Conservation (phyloP, 2,888 invertebrate species). For the Hyppa rectilinea region DNA sequence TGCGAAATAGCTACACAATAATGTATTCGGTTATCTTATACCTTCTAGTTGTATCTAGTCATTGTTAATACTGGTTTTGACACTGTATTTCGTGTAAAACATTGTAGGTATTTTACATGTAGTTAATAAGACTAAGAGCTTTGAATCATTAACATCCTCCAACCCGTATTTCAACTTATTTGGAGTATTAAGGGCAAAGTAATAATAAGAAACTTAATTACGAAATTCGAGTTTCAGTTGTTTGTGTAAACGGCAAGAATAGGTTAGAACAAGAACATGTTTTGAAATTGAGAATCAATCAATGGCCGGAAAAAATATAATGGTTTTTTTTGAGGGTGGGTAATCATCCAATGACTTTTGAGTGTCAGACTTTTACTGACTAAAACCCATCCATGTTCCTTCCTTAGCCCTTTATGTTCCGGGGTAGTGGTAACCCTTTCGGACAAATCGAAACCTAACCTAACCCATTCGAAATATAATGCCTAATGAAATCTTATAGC, state of each 20-base stretch:
- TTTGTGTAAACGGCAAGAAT: not conserved
- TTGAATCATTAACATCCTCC: not conserved
- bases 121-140: not conserved
- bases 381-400: too few species aligned
- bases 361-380: too few species aligned
- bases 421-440: too few species aligned
- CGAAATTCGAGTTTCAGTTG: not conserved
- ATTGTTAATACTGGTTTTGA: not conserved
- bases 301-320: not conserved
- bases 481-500: not conserved
- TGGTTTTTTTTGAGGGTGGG: too few species aligned
- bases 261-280: not conserved
- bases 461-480: too few species aligned
- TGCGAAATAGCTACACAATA: constrained; percentile 39
- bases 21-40: constrained; percentile 37
- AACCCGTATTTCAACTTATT: not conserved
- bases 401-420: too few species aligned
- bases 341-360: too few species aligned
- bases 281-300: not conserved
- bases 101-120: not conserved
- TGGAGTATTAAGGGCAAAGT: not conserved
- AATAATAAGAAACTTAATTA: not conserved
- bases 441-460: too few species aligned
- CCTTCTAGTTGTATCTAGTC: constrained; percentile 10
- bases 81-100: constrained; percentile 4